These are phyloP conservation scores for Nematostella vectensis DNA, from an alignment of 92 coral and sea anemone species.

Conservation along the genomic window DNA sequence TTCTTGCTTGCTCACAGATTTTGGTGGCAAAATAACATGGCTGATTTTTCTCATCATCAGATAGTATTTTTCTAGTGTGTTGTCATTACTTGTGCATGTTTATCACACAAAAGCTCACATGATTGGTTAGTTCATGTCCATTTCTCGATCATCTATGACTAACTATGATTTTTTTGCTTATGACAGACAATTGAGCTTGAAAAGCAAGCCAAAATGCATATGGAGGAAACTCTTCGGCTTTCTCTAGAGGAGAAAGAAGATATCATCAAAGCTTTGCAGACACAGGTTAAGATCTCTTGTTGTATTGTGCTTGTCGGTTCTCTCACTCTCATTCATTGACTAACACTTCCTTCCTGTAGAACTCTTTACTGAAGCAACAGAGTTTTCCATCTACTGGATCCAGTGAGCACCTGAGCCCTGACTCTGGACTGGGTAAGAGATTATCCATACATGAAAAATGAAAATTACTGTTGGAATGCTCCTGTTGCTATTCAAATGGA, in stretches of 20 bases:
- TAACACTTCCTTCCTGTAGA: no score
- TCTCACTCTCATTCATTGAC: no score
- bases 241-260: slow-evolving; percentile 95
- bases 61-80: no score
- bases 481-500: no score
- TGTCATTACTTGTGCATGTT: no score
- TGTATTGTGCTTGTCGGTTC: neutral
- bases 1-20: no score
- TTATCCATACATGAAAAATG: neutral
- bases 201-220: slow-evolving; percentile 95
- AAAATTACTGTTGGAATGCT: slow-evolving; percentile 1
- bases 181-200: slow-evolving; percentile 87
- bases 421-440: slow-evolving; percentile 35
- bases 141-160: no score
- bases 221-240: slow-evolving; percentile 84
- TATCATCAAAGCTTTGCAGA: slow-evolving; percentile 82
- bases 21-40: no score
- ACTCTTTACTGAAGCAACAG: slow-evolving; percentile 54
- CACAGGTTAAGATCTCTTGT: slow-evolving; percentile 50
- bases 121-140: no score
- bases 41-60: no score
- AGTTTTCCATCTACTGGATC: slow-evolving; percentile 30
- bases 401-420: slow-evolving; percentile 32
- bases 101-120: no score
- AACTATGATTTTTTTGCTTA: neutral